phyloP scores from a whole-genome alignment of 2,113 vertebrate genomes.

The Ardeotis arabs region DNA sequence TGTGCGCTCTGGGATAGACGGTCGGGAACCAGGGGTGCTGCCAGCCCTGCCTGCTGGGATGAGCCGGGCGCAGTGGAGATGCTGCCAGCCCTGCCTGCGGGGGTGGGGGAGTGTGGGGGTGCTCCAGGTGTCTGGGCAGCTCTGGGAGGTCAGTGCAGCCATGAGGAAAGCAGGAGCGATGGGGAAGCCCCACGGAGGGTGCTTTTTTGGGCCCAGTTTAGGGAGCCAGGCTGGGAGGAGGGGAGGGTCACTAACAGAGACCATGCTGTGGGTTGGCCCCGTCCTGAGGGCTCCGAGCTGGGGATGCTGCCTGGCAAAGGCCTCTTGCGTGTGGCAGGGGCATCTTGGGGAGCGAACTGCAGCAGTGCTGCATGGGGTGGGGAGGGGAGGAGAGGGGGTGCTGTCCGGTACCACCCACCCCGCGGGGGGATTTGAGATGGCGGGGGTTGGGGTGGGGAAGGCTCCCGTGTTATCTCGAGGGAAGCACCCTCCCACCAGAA shows the following conservation, averaged over 20 bases:
- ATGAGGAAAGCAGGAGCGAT: background rate
- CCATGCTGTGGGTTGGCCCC: no score
- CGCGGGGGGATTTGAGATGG: background rate
- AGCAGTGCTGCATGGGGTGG: background rate
- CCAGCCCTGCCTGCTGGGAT: background rate
- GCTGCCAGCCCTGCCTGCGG: background rate
- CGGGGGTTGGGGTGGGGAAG: no score
- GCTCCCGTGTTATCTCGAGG: accelerated
- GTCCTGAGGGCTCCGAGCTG: accelerated
- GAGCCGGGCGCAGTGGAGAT: background rate
- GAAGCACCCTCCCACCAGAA: background rate
- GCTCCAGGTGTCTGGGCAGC: background rate
- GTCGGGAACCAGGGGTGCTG: background rate
- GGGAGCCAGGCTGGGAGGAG: background rate
- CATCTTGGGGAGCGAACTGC: background rate
- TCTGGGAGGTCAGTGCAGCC: background rate
- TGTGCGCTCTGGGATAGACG: background rate
- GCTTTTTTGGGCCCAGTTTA: background rate
- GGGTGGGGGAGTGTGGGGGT: background rate
- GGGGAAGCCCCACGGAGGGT: background rate
- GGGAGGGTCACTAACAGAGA: no score
- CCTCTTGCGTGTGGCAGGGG: background rate
- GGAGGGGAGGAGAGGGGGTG: no score
- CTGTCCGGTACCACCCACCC: background rate
- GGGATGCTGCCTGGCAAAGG: background rate